Base-by-base conservation (phyloP, 2,113 vertebrate species). In the Phrynosoma platyrhinos region DNA sequence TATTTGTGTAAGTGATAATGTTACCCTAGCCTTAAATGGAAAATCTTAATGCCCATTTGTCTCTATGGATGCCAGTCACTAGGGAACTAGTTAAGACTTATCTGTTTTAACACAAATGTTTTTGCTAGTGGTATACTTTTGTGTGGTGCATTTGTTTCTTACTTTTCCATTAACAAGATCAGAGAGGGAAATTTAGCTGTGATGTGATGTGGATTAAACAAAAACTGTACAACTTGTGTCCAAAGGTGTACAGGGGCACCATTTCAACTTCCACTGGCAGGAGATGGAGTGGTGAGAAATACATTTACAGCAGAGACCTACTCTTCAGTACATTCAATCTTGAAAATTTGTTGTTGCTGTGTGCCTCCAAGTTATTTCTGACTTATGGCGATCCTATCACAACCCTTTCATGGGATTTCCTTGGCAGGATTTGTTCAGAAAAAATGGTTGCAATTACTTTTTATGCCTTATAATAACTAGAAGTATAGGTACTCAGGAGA, bases 1-100 rank as follows among this genome's bases (percentile, higher is more conserved):
- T 62, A 88, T 82, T 76, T 68, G 27, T 32, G 66, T 79, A 69
- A 14, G 10, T 71, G 82, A 78, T 79, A 89, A 84, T 53, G 42
- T 42, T 81, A 8, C 13, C 83, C 69, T 12, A 88, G 47, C 0
- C n/a, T 91, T 16, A 2, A 40, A 64, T 74, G 47, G 55, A 91
- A 91, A 42, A 27, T 0, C 0, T 80, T 58, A 82, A 81, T 81
- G 64, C 8, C 58, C 32, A 74, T 77, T 36, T 3, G 0, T n/a
- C 79, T 85, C 80, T 3, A n/a, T 79, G 53, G 8, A 53, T 88
- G 18, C 76, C 55, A 13, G 8, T 36, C 1, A 85, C 5, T 4
- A 27, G 32, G 85, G 76, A 81, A 9, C 25, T 62, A 85, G 47
- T 9, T 55, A 79, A 84, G 32, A 87, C 16, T 87, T 36, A 30